Percentiles rank a stretch among this genome's conserved stretches.
Evolutionary conservation across 2,113 vertebrate genomes (phyloP).

Genomic region (Perca flavescens): DNA sequence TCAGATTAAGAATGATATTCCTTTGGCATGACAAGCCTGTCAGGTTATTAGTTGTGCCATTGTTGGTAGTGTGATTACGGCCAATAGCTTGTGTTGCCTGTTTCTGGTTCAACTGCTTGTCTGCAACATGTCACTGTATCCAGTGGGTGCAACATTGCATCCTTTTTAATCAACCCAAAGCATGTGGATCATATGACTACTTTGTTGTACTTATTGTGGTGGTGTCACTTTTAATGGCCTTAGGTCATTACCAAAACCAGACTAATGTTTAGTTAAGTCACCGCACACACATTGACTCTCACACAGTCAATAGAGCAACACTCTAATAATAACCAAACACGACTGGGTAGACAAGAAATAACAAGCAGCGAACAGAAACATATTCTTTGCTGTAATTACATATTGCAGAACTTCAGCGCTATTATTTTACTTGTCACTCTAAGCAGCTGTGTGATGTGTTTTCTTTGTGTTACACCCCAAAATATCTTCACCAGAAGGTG

Average conservation of each 20-base stretch:
- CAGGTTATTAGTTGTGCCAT: slow-evolving; percentile 61
- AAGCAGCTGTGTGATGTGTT: slow-evolving; percentile 30
- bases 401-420: slow-evolving; percentile 35
- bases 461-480: slow-evolving; percentile 33
- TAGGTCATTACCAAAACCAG: slow-evolving; percentile 6
- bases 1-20: slow-evolving; percentile 68
- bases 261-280: slow-evolving; percentile 34
- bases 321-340: slow-evolving; percentile 52
- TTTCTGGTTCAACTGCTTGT: slow-evolving; percentile 36
- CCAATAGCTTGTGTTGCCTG: slow-evolving; percentile 45
- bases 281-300: neutral
- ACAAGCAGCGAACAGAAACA: slow-evolving; percentile 54
- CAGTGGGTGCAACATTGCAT: neutral
- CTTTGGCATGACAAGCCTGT: slow-evolving; percentile 49
- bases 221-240: slow-evolving; percentile 7
- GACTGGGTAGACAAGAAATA: slow-evolving; percentile 40
- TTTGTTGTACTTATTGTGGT: neutral
- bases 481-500: slow-evolving; percentile 56
- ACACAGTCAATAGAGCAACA: slow-evolving; percentile 36
- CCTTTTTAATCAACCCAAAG: slow-evolving; percentile 6
- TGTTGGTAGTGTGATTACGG: slow-evolving; percentile 58
- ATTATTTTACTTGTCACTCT: slow-evolving; percentile 63
- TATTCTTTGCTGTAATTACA: slow-evolving; percentile 62
- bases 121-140: slow-evolving; percentile 16
- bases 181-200: slow-evolving; percentile 3